Conservation (phyloP, 2,113 vertebrate genomes). For the Onychorhynchus coronatus region DNA sequence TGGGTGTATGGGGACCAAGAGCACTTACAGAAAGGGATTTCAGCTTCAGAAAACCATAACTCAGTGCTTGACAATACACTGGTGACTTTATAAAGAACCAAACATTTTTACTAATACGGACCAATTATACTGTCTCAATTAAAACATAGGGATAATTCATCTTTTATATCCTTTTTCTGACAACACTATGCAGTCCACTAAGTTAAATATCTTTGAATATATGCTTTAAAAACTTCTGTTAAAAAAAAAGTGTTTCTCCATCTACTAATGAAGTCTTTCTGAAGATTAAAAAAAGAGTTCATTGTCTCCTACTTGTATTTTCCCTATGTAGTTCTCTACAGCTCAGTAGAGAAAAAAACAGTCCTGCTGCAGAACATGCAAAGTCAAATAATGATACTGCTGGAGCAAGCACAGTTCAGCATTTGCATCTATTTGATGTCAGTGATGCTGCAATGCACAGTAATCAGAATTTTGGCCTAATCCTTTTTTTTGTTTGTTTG, state of each 20-base stretch:
- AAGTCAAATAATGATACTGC: neutral
- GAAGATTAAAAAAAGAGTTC: neutral
- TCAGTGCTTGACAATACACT: neutral
- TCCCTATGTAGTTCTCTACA: neutral
- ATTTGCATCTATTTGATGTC: neutral
- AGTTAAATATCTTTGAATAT: neutral
- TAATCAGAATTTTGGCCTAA: neutral
- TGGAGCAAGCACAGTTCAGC: neutral
- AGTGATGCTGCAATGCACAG: neutral
- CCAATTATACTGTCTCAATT: no score
- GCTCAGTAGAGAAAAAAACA: neutral
- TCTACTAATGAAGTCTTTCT: neutral
- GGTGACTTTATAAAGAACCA: rapidly evolving
- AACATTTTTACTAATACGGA: neutral
- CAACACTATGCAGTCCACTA: neutral
- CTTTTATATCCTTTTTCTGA: neutral
- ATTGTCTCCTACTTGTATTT: neutral
- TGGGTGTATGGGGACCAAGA: neutral
- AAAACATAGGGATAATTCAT: neutral
- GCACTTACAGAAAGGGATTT: neutral
- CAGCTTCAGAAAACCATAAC: neutral
- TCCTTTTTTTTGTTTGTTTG: neutral
- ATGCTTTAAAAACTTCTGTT: neutral
- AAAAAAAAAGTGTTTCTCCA: neutral
- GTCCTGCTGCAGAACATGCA: neutral